These are phyloP conservation scores for Carassius gibelio DNA, from an alignment of 2,113 vertebrate genomes.

Conservation along the genomic window DNA sequence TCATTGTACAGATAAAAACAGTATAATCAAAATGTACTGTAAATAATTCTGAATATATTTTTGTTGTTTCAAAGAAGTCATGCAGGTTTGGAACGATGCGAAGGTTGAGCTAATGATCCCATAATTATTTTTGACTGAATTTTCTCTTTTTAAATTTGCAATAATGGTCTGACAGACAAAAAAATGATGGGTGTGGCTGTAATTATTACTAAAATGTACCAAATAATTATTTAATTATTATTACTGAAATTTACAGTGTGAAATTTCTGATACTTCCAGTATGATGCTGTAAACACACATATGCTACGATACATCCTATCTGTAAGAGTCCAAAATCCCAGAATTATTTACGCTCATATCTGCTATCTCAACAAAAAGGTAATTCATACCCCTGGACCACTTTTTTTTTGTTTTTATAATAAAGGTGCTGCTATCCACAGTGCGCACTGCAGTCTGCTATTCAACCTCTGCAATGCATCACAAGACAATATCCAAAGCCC, in stretches of 20 bases:
- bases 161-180: background rate
- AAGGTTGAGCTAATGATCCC: background rate
- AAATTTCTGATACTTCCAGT: background rate
- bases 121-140: background rate
- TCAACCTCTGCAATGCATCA: slow-evolving; percentile 31
- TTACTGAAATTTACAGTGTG: background rate
- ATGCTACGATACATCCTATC: background rate
- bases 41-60: background rate
- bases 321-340: background rate
- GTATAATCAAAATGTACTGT: background rate
- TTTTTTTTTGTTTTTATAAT: slow-evolving; percentile 16
- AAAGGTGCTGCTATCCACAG: slow-evolving; percentile 9
- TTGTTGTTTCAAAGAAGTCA: background rate
- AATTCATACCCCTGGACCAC: background rate
- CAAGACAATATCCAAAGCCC: background rate
- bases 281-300: background rate
- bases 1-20: background rate
- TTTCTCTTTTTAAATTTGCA: background rate
- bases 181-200: background rate
- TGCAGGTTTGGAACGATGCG: background rate
- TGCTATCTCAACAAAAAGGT: background rate
- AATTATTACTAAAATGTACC: too few relatives aligned
- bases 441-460: slow-evolving; percentile 1
- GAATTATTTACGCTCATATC: slow-evolving; percentile 3
- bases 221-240: too few relatives aligned